These are phyloP conservation scores for Perca fluviatilis DNA, from an alignment of 2,113 vertebrate species.

Conservation along the genomic window DNA sequence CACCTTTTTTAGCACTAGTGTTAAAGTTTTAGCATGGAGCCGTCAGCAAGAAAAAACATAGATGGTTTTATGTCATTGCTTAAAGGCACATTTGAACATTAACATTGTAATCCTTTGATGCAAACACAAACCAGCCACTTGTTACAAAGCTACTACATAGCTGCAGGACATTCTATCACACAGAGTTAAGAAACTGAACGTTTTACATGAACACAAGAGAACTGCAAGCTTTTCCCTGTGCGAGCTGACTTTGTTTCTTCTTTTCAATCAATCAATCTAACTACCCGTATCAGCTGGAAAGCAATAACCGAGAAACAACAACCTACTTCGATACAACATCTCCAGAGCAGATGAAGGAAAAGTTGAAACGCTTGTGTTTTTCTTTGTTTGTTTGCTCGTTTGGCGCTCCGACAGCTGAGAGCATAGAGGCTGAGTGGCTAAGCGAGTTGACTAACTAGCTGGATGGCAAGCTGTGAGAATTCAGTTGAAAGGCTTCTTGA, in stretches of 20 bases:
- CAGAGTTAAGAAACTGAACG: background rate
- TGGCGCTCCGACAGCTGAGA: slow-evolving; percentile 24
- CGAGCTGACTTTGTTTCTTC: slow-evolving; percentile 16
- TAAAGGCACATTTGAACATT: slow-evolving; percentile 11
- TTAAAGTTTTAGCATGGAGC: slow-evolving; percentile 3
- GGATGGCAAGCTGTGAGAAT: slow-evolving; percentile 52
- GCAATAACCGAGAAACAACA: slow-evolving; percentile 10
- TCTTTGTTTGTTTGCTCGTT: slow-evolving; percentile 39
- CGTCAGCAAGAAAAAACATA: background rate
- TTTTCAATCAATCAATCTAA: slow-evolving; percentile 38
- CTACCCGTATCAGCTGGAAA: slow-evolving; percentile 27
- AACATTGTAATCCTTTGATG: slow-evolving; percentile 25
- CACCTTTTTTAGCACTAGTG: background rate
- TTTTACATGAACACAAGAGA: slow-evolving; percentile 25
- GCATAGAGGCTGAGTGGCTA: slow-evolving; percentile 18
- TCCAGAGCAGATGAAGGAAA: slow-evolving; percentile 32
- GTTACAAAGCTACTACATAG: background rate
- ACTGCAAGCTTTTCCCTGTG: slow-evolving; percentile 5
- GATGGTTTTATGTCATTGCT: slow-evolving; percentile 29
- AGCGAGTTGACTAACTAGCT: slow-evolving; percentile 53
- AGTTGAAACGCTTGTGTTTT: slow-evolving; percentile 19
- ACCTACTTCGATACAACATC: slow-evolving; percentile 53
- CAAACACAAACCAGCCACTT: slow-evolving; percentile 11
- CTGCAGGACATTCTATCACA: slow-evolving; percentile 1
- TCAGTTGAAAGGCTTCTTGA: slow-evolving; percentile 49